Conservation (phyloP, 2,797 vertebrate genomes). For the Gallinago solitaria region DNA sequence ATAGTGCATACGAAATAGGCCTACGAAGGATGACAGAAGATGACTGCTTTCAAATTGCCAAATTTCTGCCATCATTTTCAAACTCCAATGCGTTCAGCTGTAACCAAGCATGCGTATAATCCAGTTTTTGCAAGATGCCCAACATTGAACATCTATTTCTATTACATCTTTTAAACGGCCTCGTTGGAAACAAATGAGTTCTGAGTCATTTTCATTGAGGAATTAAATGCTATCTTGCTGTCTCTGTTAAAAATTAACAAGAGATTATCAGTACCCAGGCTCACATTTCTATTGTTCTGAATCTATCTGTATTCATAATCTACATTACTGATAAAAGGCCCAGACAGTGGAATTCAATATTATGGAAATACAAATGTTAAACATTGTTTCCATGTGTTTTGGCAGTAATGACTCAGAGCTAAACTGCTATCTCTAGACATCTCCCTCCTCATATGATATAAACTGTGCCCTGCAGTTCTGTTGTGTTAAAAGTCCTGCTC, state of each 20-base stretch:
- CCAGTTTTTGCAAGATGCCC: not conserved
- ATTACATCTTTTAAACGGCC: not conserved
- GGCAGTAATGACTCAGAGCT: conserved; percentile 18
- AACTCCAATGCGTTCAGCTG: not conserved
- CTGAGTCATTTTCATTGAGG: conserved; percentile 11
- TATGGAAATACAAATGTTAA: conserved; percentile 3
- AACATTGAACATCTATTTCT: not conserved
- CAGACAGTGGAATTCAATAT: conserved; percentile 16
- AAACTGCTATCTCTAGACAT: not conserved
- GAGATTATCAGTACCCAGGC: not conserved
- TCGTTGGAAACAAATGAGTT: not conserved
- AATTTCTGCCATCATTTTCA: not conserved
- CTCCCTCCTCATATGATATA: not conserved
- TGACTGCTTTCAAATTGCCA: not conserved
- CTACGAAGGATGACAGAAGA: not conserved
- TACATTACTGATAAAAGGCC: conserved; percentile 8
- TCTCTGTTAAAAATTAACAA: conserved; percentile 22
- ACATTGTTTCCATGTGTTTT: conserved; percentile 26
- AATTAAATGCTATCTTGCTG: not conserved
- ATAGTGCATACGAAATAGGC: not conserved
- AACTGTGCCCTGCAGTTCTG: not conserved
- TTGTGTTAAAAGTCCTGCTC: not conserved
- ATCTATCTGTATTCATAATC: not conserved
- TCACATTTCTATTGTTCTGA: not conserved
- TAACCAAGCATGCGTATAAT: not conserved